Conservation (phyloP, 2,113 vertebrate genomes). For the Boleophthalmus pectinirostris region DNA sequence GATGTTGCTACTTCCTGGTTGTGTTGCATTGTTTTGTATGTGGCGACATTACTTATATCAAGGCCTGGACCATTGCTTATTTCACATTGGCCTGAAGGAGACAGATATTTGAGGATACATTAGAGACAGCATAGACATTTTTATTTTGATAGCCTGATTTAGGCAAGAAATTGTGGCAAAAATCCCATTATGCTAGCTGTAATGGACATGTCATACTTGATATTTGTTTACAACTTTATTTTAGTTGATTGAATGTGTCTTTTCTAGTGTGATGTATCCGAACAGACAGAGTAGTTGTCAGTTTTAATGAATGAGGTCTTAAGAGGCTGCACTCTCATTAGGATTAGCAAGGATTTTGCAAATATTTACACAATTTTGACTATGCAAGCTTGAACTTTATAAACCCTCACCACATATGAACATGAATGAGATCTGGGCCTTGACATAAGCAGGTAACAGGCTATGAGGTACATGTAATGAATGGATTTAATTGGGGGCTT, state of each 20-base stretch:
- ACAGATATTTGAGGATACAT: slow-evolving; percentile 35
- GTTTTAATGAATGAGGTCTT: slow-evolving; percentile 21
- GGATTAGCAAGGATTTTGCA: slow-evolving; percentile 50
- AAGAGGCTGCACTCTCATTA: slow-evolving; percentile 30
- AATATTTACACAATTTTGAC: slow-evolving; percentile 32
- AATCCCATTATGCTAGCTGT: slow-evolving; percentile 18
- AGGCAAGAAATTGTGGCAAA: slow-evolving; percentile 13
- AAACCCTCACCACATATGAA: slow-evolving; percentile 3
- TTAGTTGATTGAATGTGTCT: slow-evolving; percentile 16
- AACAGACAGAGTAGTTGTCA: slow-evolving; percentile 17
- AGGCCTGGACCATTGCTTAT: slow-evolving; percentile 50
- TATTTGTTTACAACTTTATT: not conserved
- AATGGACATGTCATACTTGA: slow-evolving; percentile 9
- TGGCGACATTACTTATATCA: slow-evolving; percentile 56
- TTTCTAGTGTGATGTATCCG: slow-evolving; percentile 23
- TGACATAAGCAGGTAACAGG: slow-evolving; percentile 44
- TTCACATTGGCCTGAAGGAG: slow-evolving; percentile 44
- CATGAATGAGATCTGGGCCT: slow-evolving; percentile 33
- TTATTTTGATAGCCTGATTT: slow-evolving; percentile 29
- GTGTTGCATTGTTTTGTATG: slow-evolving; percentile 28
- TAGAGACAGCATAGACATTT: slow-evolving; percentile 18
- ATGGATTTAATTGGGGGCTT: slow-evolving; percentile 36
- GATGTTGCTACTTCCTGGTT: slow-evolving; percentile 40
- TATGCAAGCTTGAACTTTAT: slow-evolving; percentile 9
- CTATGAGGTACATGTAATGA: slow-evolving; percentile 42